Evolutionary conservation across 2,888 invertebrate species (phyloP), one percentile per base, ranked within the genome.

Genomic region (Koerneria pararmatus): DNA sequence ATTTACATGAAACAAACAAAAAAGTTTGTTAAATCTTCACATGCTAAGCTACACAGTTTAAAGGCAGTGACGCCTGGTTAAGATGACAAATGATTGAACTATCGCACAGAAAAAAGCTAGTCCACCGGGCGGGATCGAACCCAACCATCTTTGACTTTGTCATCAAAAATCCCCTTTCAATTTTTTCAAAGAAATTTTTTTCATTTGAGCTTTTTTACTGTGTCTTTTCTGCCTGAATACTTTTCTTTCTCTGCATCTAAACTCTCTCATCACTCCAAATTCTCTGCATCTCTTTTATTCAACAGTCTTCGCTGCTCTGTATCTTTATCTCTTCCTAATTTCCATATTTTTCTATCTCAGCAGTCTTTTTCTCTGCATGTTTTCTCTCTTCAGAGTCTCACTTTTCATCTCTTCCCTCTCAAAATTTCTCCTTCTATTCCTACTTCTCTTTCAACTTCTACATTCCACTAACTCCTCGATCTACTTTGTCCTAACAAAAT

Each of bases 1-100:
- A 65, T 60, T 5, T 34, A 8, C 27, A 34, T 29, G 35, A 19
- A 57, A 32, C 54, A 29, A 41, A 32, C 58, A 34, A 24, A 34
- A 29, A 59, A 34, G 15, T 59, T n/a, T 41, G n/a, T n/a, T n/a
- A n/a, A n/a, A n/a, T n/a, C n/a, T n/a, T n/a, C n/a, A n/a, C 46
- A 41, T 41, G 11, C n/a, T 41, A 11, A 41, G 11, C 46, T 15
- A 41, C 46, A 41, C 46, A 41, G 46, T 41, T 41, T n/a, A 41
- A 41, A n/a, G n/a, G 46, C n/a, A 41, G 11, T 41, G 11, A 15
- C 11, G n/a, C n/a, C 11, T n/a, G n/a, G 11, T 41, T 11, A 15
- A n/a, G n/a, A 41, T 41, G 11, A 41, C 11, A 41, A 41, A 15
- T 41, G 46, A n/a, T 41, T 41, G 46, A n/a, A 41, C 11, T n/a